Percentiles rank a stretch among this genome's conserved stretches.
Conservation (phyloP, 2,888 invertebrate genomes). For the Mactromeris polynyma region DNA sequence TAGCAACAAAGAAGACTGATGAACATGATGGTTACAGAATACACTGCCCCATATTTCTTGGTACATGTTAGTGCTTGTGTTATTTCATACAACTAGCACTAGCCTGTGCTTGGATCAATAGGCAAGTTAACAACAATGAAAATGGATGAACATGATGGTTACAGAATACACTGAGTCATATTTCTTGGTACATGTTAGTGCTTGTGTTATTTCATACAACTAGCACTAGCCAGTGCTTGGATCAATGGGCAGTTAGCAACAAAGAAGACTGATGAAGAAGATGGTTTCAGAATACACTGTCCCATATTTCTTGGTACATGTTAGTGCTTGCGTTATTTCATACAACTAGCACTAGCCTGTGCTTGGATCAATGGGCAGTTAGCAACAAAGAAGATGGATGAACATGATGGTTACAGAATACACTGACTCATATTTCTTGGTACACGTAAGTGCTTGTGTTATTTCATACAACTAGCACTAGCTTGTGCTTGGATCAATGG, state of each 20-base stretch:
- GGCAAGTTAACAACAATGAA: not conserved
- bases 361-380: not conserved
- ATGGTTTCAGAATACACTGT: not conserved
- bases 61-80: not conserved
- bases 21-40: not conserved
- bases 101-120: not conserved
- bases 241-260: not conserved
- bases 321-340: not conserved
- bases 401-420: not conserved
- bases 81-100: not conserved
- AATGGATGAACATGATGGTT: not conserved
- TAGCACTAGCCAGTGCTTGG: constrained; percentile 7
- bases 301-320: not conserved
- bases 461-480: constrained; percentile 1
- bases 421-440: not conserved
- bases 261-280: not conserved
- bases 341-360: constrained; percentile 2
- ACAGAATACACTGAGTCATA: not conserved
- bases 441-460: not conserved
- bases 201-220: not conserved
- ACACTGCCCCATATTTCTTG: not conserved
- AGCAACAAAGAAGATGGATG: not conserved
- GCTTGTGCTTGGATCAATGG: not conserved
- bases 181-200: constrained; percentile 11
- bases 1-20: not conserved